Evolutionary conservation across 2,113 vertebrate genomes (phyloP).

Genomic region (Hippocampus comes): DNA sequence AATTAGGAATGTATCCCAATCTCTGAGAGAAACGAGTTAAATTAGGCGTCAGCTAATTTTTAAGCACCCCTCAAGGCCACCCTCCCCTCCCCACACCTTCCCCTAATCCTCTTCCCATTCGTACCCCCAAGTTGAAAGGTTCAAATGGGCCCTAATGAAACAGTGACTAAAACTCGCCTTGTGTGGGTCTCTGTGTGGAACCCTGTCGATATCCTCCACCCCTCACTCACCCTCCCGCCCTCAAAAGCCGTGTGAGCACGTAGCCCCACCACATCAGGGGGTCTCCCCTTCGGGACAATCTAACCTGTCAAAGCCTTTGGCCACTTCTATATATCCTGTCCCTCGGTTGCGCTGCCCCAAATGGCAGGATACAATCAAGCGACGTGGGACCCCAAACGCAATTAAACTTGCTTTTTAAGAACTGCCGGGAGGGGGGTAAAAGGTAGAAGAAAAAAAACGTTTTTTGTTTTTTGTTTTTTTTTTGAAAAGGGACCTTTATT

Average conservation of each 20-base stretch:
- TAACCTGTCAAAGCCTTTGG: slow-evolving; percentile 77
- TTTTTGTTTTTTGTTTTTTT: slow-evolving; percentile 21
- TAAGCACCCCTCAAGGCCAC: slow-evolving; percentile 89
- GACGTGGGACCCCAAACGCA: slow-evolving; percentile 80
- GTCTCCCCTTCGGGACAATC: slow-evolving; percentile 71
- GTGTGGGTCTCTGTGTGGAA: slow-evolving; percentile 73
- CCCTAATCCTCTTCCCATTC: slow-evolving; percentile 88
- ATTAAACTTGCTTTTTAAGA: slow-evolving; percentile 77
- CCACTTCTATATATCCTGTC: slow-evolving; percentile 62
- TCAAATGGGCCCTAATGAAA: slow-evolving; percentile 98
- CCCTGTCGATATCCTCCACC: slow-evolving; percentile 77
- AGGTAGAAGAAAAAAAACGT: background rate
- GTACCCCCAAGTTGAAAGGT: slow-evolving; percentile 97
- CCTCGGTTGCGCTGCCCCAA: slow-evolving; percentile 62
- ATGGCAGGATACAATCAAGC: slow-evolving; percentile 73
- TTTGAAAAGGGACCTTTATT: slow-evolving; percentile 67
- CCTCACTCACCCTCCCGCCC: background rate
- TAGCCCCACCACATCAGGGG: slow-evolving; percentile 60
- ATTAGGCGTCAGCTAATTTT: slow-evolving; percentile 98
- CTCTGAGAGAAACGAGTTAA: slow-evolving; percentile 97
- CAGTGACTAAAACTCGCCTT: slow-evolving; percentile 86
- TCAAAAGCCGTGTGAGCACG: slow-evolving; percentile 72
- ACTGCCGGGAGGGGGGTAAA: slow-evolving; percentile 39
- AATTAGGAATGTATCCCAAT: slow-evolving; percentile 99
- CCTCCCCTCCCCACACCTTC: slow-evolving; percentile 89